These are phyloP conservation scores for Vidua macroura DNA, from an alignment of 2,113 vertebrate genomes.

Conservation along the genomic window DNA sequence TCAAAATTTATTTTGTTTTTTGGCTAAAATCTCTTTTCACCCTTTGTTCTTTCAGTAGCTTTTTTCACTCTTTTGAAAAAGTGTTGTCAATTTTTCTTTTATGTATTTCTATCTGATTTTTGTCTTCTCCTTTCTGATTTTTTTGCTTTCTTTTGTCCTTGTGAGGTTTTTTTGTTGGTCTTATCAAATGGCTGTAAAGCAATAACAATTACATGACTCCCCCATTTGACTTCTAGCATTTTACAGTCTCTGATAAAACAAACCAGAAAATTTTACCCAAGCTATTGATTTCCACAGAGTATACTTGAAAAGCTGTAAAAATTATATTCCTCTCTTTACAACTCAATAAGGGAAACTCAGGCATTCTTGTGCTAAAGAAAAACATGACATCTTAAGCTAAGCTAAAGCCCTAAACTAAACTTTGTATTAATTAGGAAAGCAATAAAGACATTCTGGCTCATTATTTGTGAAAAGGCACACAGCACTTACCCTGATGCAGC, in stretches of 20 bases:
- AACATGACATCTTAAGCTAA: not conserved
- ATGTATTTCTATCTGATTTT: not conserved
- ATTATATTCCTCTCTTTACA: not conserved
- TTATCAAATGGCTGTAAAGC: not conserved
- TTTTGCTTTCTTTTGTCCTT: not conserved
- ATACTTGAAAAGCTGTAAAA: not conserved
- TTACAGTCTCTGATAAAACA: not conserved
- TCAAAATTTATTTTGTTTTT: not conserved
- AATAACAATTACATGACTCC: not conserved
- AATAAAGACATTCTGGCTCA: constrained; percentile 29
- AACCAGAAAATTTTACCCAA: not conserved
- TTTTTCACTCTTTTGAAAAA: not conserved
- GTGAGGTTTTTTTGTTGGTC: not conserved
- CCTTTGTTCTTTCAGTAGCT: not conserved
- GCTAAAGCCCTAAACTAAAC: constrained; percentile 10
- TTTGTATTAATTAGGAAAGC: constrained; percentile 53
- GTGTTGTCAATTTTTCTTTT: not conserved
- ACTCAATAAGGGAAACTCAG: not conserved
- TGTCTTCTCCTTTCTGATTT: not conserved
- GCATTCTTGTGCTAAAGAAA: not conserved
- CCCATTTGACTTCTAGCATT: not conserved
- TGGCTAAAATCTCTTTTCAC: not conserved
- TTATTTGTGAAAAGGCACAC: constrained; percentile 45
- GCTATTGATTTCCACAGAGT: not conserved
- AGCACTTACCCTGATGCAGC: not conserved